Evolutionary conservation across 1,140 invertebrate genomes (phyloP).

Genomic region (Pollicipes pollicipes): DNA sequence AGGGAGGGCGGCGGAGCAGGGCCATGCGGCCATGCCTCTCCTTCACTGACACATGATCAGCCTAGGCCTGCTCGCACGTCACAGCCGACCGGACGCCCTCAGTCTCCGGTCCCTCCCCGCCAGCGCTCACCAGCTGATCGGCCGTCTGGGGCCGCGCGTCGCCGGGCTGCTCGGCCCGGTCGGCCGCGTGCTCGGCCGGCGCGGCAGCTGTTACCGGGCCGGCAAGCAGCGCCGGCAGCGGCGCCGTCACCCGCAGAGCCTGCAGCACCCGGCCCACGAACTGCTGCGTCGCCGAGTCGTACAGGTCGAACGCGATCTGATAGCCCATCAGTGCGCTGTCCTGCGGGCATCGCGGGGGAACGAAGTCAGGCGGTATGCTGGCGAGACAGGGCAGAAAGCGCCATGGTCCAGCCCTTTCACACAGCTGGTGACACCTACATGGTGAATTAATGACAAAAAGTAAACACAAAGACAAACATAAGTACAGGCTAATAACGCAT

Average conservation of each 20-base stretch:
- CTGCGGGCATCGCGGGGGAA: no score
- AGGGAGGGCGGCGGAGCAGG: no score
- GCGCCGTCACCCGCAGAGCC: conserved; percentile 60
- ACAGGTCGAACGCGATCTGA: conserved; percentile 97
- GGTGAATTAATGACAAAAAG: no score
- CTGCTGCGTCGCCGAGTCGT: conserved; percentile 96
- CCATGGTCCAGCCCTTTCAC: no score
- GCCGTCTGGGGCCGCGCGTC: background rate
- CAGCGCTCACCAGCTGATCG: background rate
- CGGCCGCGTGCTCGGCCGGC: background rate
- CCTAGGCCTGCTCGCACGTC: no score
- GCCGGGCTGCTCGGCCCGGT: background rate
- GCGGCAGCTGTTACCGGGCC: background rate
- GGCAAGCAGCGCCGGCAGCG: conserved; percentile 36
- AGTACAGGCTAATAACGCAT: no score
- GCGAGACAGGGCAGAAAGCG: no score
- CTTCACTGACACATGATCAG: no score
- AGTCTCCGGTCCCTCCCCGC: background rate
- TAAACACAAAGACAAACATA: no score
- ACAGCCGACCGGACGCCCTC: background rate
- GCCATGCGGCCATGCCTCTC: no score
- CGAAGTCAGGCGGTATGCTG: no score
- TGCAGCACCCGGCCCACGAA: conserved; percentile 76
- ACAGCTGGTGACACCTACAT: no score
- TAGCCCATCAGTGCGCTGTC: conserved; percentile 75